Conservation (phyloP, 2,888 invertebrate species). For the Torymus tubicola region DNA sequence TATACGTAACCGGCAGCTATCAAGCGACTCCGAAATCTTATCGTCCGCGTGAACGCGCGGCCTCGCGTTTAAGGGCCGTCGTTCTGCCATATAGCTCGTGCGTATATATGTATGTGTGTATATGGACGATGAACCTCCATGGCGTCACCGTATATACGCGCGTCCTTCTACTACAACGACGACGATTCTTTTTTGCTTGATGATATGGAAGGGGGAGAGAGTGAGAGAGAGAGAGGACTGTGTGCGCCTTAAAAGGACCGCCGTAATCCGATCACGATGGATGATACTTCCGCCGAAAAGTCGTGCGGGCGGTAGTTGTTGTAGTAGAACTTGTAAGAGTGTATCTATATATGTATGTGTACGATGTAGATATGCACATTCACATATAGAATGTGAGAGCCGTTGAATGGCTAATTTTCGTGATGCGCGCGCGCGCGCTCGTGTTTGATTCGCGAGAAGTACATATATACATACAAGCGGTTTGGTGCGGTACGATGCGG, state of each 20-base stretch:
- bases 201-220: too few species aligned
- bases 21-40: conserved; percentile 14
- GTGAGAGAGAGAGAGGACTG: background rate
- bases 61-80: background rate
- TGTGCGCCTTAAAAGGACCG: conserved; percentile 11
- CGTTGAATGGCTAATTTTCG: too few species aligned
- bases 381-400: too few species aligned
- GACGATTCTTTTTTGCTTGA: conserved; percentile 6
- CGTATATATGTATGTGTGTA: background rate
- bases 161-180: conserved; percentile 15
- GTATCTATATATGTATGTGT: too few species aligned
- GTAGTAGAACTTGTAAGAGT: too few species aligned
- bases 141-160: conserved; percentile 16
- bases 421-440: too few species aligned
- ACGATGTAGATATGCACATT: too few species aligned
- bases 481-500: too few species aligned
- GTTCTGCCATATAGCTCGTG: background rate
- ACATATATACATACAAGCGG: too few species aligned
- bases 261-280: conserved; percentile 29
- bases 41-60: conserved; percentile 19
- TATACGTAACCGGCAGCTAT: too few species aligned
- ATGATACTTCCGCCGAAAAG: conserved; percentile 25
- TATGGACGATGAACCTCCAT: conserved; percentile 22
- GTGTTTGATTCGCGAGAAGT: too few species aligned
- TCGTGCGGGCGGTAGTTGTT: background rate